Percentiles rank a stretch among this genome's conserved stretches.
Evolutionary conservation across 2,797 vertebrate genomes (phyloP).

Genomic region (Steatocranus sp.): DNA sequence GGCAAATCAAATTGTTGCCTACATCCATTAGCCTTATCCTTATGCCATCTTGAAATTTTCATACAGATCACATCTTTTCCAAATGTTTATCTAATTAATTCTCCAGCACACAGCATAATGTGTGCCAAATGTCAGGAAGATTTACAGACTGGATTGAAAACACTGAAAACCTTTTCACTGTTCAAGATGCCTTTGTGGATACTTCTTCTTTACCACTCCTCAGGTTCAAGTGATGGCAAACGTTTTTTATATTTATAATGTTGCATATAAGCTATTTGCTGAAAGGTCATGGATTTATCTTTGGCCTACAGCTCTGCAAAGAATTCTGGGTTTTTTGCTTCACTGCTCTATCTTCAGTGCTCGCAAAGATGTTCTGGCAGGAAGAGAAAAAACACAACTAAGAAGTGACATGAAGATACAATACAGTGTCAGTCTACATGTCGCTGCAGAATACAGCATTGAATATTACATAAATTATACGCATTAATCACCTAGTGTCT

Average conservation of each 20-base stretch:
- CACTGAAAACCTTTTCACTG: neutral
- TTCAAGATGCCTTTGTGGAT: neutral
- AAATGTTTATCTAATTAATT: slow-evolving; percentile 8
- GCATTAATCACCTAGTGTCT: neutral
- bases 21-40: neutral
- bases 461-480: neutral
- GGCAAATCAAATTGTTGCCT: neutral
- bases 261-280: slow-evolving; percentile 33
- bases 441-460: neutral
- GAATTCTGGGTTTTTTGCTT: slow-evolving; percentile 10
- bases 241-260: slow-evolving; percentile 1
- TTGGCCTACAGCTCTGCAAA: slow-evolving; percentile 14
- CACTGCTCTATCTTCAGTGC: slow-evolving; percentile 16
- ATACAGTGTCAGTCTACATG: neutral
- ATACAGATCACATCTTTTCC: slow-evolving; percentile 10
- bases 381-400: neutral
- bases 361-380: neutral
- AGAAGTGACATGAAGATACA: neutral
- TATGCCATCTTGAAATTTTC: neutral
- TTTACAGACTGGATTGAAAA: neutral
- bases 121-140: neutral
- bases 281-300: slow-evolving; percentile 58
- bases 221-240: slow-evolving; percentile 1
- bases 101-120: neutral
- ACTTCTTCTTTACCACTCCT: neutral